phyloP scores from a whole-genome alignment of 2,113 vertebrate species.

The Tichodroma muraria region DNA sequence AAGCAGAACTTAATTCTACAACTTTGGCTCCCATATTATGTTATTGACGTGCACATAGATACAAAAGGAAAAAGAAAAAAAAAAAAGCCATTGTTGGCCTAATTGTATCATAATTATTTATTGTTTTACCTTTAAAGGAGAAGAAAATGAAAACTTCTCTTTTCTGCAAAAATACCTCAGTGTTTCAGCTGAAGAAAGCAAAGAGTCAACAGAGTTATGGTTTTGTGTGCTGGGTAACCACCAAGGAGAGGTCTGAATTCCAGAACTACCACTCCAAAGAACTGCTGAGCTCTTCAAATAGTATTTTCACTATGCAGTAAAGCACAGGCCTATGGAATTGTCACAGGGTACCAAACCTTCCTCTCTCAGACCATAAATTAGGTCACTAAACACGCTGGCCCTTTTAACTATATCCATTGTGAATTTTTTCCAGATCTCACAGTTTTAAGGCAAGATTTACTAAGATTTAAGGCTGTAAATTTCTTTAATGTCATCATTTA shows the following conservation, averaged over 20 bases:
- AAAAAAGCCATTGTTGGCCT: background rate
- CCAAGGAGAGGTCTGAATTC: background rate
- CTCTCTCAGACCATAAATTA: background rate
- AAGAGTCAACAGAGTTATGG: background rate
- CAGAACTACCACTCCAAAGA: background rate
- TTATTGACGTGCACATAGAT: background rate
- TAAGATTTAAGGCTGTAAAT: background rate
- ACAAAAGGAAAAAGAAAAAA: background rate
- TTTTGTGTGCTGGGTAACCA: background rate
- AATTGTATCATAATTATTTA: background rate
- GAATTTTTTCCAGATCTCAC: background rate
- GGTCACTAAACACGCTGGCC: background rate
- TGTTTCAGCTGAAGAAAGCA: background rate
- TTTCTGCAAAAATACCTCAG: background rate
- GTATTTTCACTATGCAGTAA: background rate
- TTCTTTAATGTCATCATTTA: constrained; percentile 11
- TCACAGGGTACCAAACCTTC: background rate
- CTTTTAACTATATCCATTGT: background rate
- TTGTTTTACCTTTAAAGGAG: background rate
- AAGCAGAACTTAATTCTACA: background rate
- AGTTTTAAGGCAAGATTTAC: constrained; percentile 11
- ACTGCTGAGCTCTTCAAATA: background rate
- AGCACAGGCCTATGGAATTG: background rate
- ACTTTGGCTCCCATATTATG: background rate
- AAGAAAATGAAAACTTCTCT: background rate